Base-by-base conservation (phyloP, 2,797 vertebrate genomes). In the Galago senegalensis region DNA sequence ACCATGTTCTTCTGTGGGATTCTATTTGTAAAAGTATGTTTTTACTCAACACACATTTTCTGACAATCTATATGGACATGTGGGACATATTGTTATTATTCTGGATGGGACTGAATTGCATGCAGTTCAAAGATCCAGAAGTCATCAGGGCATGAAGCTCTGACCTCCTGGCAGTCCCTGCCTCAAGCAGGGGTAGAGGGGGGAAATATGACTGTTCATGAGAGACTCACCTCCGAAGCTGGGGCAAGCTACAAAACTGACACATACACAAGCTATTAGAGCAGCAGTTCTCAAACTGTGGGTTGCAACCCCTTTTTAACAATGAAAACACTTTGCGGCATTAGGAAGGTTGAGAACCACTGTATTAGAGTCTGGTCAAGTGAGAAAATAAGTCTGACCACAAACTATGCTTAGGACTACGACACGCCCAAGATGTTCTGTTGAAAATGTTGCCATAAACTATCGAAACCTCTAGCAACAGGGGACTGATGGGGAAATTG, bases 131-230 rank as follows among this genome's bases (percentile, higher is more conserved):
- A 23, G 40, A 56, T 12, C 18, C n/a, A 63, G 80, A 49, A 65
- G 16, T 69, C 25, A 2, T 13, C 11, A 0, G 7, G 61, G 29
- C 8, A 1, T 14, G 40, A 31, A 61, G 29, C 17, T 13, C 34
- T 13, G 23, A 6, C 3, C 18, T n/a, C 23, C 49, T 29, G 75
- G 31, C 9, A 18, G 25, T 3, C 0, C 37, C 16, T 5, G 3
- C 65, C 20, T 49, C 58, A 53, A 49, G 21, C 49, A 70, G 37
- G 80, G 20, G 72, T 0, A 9, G 12, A 23, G 34, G 27, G 34
- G 46, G 21, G 12, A 56, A 49, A 7, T 34, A 37, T 7, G 23
- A 14, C 4, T n/a, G 23, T 11, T 5, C 2, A 0, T 0, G 20
- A 23, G 25, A 23, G 14, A 13, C 60, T 56, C 43, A 31, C n/a